Conservation (phyloP, 2,113 vertebrate species). For the Acrocephalus kingi region DNA sequence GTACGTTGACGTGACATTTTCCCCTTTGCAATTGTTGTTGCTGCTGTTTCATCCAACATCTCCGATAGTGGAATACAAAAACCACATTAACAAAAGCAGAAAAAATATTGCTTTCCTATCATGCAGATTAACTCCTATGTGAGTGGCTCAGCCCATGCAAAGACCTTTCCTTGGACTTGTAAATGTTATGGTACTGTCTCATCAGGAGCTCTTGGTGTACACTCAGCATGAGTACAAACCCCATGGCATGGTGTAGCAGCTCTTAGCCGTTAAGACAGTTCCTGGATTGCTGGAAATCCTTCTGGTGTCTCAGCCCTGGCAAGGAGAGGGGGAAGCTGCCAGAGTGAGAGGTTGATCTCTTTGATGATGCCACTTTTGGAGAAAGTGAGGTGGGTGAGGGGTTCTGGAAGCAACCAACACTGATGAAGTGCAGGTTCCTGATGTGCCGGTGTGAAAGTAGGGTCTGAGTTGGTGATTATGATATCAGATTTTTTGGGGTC, state of each 20-base stretch:
- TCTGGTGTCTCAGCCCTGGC: not conserved
- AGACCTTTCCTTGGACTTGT: not conserved
- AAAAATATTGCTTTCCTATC: not conserved
- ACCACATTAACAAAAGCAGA: not conserved
- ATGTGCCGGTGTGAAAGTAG: not conserved
- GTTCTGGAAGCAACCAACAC: not conserved
- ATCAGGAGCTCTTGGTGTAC: not conserved
- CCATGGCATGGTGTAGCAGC: not conserved
- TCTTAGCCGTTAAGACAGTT: not conserved
- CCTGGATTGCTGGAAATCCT: not conserved
- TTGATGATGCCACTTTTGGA: not conserved
- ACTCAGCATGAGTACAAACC: not conserved
- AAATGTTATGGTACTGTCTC: accelerated
- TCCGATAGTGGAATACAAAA: not conserved
- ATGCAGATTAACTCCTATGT: not conserved
- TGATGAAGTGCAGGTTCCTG: not conserved
- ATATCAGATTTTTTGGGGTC: not conserved
- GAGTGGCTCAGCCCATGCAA: not conserved
- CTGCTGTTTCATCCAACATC: not conserved
- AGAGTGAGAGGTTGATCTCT: not conserved
- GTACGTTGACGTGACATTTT: not conserved
- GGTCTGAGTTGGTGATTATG: not conserved
- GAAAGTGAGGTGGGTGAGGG: not conserved
- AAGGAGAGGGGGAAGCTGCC: not conserved
- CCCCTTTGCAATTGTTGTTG: not conserved